Base-by-base conservation (phyloP, 2,888 invertebrate genomes). In the Scotopteryx bipunctaria region DNA sequence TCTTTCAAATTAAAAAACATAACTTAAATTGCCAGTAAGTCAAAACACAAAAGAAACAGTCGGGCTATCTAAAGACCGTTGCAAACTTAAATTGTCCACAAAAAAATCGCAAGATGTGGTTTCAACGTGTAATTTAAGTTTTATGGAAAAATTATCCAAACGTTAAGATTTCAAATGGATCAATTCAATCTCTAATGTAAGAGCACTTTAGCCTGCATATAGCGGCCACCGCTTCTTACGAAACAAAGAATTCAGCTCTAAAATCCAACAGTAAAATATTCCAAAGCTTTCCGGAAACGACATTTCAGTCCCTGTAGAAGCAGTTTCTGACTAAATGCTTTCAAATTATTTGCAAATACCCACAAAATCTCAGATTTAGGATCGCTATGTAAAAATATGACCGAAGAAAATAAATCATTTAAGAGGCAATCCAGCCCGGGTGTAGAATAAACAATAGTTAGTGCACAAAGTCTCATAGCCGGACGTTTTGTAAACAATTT, bases 401-500 rank as follows among this genome's bases (percentile, higher is more conserved):
- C n/a, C 9, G 3, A 43, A 23, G 6, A 19, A 41, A 40, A 29
- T 40, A 29, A 25, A 36, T 29, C 13, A 32, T 33, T 15, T 37
- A 37, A 17, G 6, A 21, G 19, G 14, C 44, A 35, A 44, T 17
- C 17, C 25, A 14, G 2, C 16, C n/a, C n/a, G 3, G 37, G 19
- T 17, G 16, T 17, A 19, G 29, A 36, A 36, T 29, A 19, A 19
- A 29, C 19, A 29, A 11, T 16, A 19, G 19, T 31, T 27, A 8
- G 5, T 41, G 19, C 5, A 15, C 11, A n/a, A 14, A 29, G 15
- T 33, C 25, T 23, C 21, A 11, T 15, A 45, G 37, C 29, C 14
- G 21, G 4, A 5, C 29, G 15, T 9, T 36, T 45, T 37, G 29
- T 29, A 16, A 47, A 42, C 42, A 49, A 37, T 49, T 37, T 25